Evolutionary conservation across 2,888 invertebrate species (phyloP).

Genomic region (Drosophila tripunctata): DNA sequence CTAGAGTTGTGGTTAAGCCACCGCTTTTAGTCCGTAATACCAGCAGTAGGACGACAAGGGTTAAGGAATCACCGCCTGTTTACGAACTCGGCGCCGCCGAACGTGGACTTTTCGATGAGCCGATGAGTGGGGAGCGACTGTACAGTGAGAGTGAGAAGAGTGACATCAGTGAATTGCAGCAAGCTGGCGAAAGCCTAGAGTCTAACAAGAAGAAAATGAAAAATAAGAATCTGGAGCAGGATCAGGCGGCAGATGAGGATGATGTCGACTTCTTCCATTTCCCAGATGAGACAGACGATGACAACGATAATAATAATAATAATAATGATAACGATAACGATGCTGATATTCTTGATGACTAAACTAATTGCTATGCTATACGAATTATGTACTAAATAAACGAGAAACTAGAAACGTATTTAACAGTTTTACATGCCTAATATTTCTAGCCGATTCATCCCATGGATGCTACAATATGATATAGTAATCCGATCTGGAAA

Average conservation of each 20-base stretch:
- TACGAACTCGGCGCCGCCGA: conserved; percentile 77
- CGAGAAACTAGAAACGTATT: conserved; percentile 14
- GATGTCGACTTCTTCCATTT: conserved; percentile 70
- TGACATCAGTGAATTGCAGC: neutral
- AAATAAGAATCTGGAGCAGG: neutral
- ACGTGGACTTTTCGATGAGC: conserved; percentile 46
- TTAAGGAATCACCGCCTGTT: conserved; percentile 46
- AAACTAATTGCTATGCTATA: conserved; percentile 34
- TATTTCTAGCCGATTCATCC: too few relatives aligned
- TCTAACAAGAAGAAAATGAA: neutral
- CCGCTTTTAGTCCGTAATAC: conserved; percentile 59
- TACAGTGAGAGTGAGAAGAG: neutral
- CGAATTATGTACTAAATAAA: conserved; percentile 22
- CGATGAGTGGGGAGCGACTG: conserved; percentile 10
- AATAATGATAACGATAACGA: conserved; percentile 25
- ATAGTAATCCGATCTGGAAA: too few relatives aligned
- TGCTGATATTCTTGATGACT: conserved; percentile 47
- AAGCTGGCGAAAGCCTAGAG: neutral
- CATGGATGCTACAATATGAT: too few relatives aligned
- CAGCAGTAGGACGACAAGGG: conserved; percentile 1
- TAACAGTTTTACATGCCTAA: too few relatives aligned
- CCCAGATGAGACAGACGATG: conserved; percentile 44
- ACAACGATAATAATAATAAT: conserved; percentile 10
- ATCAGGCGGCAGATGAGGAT: neutral
- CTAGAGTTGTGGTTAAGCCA: conserved; percentile 64